phyloP scores from a whole-genome alignment of 2,113 vertebrate genomes.

The Centropus unirufus region DNA sequence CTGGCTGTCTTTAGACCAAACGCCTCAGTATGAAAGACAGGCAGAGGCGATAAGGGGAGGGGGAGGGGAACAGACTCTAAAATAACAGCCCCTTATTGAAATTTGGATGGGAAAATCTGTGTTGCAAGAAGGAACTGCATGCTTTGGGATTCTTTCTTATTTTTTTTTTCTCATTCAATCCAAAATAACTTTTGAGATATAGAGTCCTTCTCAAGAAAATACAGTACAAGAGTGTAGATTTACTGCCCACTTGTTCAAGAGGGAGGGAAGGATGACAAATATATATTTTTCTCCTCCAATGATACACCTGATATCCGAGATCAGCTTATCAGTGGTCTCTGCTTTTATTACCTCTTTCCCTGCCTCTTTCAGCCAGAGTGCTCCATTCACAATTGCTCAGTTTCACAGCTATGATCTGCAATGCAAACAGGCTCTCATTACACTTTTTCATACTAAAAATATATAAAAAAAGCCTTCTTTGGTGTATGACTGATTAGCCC shows the following conservation, averaged over 20 bases:
- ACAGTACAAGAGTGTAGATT: not conserved
- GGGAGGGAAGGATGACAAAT: not conserved
- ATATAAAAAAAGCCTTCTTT: constrained; percentile 61
- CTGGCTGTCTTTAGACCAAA: constrained; percentile 81
- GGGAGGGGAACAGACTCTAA: constrained; percentile 46
- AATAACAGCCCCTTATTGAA: constrained; percentile 53
- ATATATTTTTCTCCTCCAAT: not conserved
- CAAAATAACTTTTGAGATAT: constrained; percentile 55
- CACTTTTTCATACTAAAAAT: constrained; percentile 51
- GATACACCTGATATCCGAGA: constrained; percentile 19
- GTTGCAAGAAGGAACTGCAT: constrained; percentile 20
- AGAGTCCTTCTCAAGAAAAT: constrained; percentile 19
- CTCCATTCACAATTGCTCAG: constrained; percentile 67
- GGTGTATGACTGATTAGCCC: constrained; percentile 65
- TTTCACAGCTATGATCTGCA: constrained; percentile 67
- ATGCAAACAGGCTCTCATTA: constrained; percentile 75
- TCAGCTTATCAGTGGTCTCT: constrained; percentile 11
- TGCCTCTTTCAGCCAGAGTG: constrained; percentile 31
- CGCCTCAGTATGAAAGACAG: constrained; percentile 69
- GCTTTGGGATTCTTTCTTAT: constrained; percentile 34
- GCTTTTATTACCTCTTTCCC: constrained; percentile 26
- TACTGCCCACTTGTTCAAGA: constrained; percentile 21
- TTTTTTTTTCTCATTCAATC: not conserved
- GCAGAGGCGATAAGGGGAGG: constrained; percentile 46
- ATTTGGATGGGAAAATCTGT: constrained; percentile 66